A percentile compares a stretch with the other conserved stretches of the same genome.
phyloP scores from a whole-genome alignment of 2,797 vertebrate genomes.

The Schizopygopsis malacanthus region DNA sequence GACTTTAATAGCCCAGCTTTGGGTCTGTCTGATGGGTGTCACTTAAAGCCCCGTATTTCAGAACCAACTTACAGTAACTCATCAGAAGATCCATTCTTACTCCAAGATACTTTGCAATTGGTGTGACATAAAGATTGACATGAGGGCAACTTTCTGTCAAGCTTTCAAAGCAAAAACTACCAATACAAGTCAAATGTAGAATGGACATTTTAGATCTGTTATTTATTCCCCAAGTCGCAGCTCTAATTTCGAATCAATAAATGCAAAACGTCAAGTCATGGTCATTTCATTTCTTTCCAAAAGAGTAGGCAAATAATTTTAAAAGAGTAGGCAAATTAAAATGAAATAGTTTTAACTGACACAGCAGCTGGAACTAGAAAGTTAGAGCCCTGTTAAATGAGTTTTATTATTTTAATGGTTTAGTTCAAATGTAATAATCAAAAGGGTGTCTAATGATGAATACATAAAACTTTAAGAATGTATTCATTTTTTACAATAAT shows the following conservation, averaged over 20 bases:
- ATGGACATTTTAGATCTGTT: background rate
- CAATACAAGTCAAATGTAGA: background rate
- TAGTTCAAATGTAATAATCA: background rate
- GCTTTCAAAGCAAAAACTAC: background rate
- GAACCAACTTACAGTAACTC: constrained; percentile 24
- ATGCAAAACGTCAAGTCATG: background rate
- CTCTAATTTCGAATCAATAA: constrained; percentile 5
- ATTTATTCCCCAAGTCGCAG: background rate
- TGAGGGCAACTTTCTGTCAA: background rate
- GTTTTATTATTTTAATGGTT: background rate
- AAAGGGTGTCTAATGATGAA: background rate
- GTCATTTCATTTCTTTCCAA: background rate
- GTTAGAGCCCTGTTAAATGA: background rate
- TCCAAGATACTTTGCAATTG: background rate
- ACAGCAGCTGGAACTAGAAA: background rate
- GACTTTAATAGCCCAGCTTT: constrained; percentile 58
- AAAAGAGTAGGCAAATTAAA: background rate
- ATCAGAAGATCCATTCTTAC: constrained; percentile 9
- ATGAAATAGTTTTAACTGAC: background rate
- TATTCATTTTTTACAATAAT: background rate
- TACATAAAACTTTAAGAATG: background rate
- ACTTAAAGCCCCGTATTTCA: background rate
- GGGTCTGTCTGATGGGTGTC: constrained; percentile 37
- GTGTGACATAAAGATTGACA: background rate
- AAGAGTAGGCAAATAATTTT: background rate